Evolutionary conservation across 64 coral and sea anemone species (phyloP).

Genomic region (Dendrophyllia cribrosa): DNA sequence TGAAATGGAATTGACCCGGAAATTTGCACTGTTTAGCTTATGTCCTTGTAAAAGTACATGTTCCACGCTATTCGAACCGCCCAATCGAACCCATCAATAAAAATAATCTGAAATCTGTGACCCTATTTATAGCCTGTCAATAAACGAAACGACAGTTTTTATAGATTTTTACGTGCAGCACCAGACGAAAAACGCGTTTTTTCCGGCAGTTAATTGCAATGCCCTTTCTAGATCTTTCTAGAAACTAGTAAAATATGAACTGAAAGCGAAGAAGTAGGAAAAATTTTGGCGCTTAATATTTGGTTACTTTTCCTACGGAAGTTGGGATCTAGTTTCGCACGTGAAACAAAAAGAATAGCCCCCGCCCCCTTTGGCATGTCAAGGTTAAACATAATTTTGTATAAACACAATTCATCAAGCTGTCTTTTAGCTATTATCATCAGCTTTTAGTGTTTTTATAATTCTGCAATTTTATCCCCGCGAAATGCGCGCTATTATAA

Average conservation of each 20-base stretch:
- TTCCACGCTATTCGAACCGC: constrained; percentile 8
- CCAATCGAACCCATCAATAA: background rate
- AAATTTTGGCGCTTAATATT: constrained; percentile 4
- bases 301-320: constrained; percentile 27
- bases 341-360: background rate
- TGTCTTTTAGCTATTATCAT: constrained; percentile 81
- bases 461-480: constrained; percentile 85
- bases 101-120: background rate
- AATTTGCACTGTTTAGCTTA: background rate
- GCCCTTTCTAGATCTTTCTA: background rate
- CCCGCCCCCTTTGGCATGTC: constrained; percentile 31
- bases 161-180: background rate
- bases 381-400: constrained; percentile 81
- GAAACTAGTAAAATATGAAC: background rate
- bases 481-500: constrained; percentile 73
- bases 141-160: background rate
- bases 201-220: background rate
- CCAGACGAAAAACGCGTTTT: background rate
- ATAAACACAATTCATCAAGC: constrained; percentile 87
- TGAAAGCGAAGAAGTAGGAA: background rate
- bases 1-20: background rate
- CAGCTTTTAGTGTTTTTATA: constrained; percentile 70
- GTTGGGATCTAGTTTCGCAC: background rate
- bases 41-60: background rate
- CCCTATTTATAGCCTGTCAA: constrained; percentile 9